Evolutionary conservation across 2,113 vertebrate genomes (phyloP).

Genomic region (Chamaea fasciata): DNA sequence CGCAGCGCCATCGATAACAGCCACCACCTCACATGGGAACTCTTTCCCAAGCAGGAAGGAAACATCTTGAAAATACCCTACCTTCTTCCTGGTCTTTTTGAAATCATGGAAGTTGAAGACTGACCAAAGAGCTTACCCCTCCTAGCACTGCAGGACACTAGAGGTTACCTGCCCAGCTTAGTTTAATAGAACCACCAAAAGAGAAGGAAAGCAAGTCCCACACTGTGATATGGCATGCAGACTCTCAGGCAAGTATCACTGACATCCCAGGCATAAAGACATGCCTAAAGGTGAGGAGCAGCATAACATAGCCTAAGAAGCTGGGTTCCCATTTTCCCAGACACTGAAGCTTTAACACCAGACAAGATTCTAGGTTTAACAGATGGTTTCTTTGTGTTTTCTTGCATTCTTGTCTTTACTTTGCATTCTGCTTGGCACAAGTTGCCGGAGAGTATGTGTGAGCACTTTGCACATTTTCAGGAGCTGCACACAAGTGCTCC

Average conservation of each 20-base stretch:
- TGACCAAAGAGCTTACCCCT: neutral
- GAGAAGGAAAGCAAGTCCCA: neutral
- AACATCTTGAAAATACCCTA: neutral
- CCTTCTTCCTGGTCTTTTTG: neutral
- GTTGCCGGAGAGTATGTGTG: neutral
- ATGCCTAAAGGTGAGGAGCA: neutral
- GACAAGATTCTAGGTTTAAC: neutral
- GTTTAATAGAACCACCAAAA: neutral
- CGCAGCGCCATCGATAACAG: fast-evolving
- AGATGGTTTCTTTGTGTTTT: neutral
- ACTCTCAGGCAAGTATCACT: neutral
- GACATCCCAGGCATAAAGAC: neutral
- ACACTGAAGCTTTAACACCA: neutral
- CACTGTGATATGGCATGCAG: fast-evolving
- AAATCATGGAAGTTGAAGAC: neutral
- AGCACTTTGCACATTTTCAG: neutral
- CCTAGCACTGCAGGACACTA: neutral
- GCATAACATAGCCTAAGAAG: neutral
- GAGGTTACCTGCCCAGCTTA: neutral
- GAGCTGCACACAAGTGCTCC: neutral
- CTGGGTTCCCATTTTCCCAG: neutral
- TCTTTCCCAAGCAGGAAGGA: neutral
- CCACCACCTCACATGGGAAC: fast-evolving
- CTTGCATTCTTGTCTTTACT: neutral
- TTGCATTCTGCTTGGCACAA: neutral